phyloP scores from a whole-genome alignment of 2,113 vertebrate genomes.

The Brachyhypopomus gauderio region DNA sequence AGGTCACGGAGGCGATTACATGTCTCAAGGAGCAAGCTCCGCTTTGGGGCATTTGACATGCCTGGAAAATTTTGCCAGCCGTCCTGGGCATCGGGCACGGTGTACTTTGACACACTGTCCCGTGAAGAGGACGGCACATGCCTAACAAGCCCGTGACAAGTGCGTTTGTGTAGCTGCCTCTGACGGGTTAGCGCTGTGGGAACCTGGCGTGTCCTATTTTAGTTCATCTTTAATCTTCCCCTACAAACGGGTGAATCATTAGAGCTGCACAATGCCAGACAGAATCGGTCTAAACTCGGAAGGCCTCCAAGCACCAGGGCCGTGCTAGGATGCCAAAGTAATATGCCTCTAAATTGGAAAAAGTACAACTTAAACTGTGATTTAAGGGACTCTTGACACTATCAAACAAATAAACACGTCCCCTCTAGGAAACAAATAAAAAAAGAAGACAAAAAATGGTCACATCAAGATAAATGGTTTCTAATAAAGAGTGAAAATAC shows the following conservation, averaged over 20 bases:
- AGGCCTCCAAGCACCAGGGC: constrained; percentile 47
- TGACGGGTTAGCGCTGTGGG: constrained; percentile 48
- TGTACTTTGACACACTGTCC: constrained; percentile 58
- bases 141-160: constrained; percentile 59
- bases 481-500: constrained; percentile 61
- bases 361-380: constrained; percentile 55
- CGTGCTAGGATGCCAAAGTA: constrained; percentile 52
- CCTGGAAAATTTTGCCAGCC: constrained; percentile 36
- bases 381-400: constrained; percentile 57
- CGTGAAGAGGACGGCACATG: constrained; percentile 51
- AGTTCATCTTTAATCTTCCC: constrained; percentile 61
- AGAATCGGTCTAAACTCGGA: constrained; percentile 46
- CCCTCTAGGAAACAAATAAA: constrained; percentile 58
- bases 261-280: constrained; percentile 42
- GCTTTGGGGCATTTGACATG: constrained; percentile 40
- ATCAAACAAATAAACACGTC: constrained; percentile 59
- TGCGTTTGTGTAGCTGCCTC: constrained; percentile 58
- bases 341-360: constrained; percentile 49
- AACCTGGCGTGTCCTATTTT: constrained; percentile 53
- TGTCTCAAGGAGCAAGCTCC: constrained; percentile 36
- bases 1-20: constrained; percentile 26
- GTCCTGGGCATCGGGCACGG: constrained; percentile 36
- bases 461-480: constrained; percentile 61
- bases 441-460: constrained; percentile 23
- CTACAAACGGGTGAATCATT: constrained; percentile 60